These are phyloP conservation scores for Drosophila leontia DNA, from an alignment of 1,140 invertebrate species.

Conservation along the genomic window DNA sequence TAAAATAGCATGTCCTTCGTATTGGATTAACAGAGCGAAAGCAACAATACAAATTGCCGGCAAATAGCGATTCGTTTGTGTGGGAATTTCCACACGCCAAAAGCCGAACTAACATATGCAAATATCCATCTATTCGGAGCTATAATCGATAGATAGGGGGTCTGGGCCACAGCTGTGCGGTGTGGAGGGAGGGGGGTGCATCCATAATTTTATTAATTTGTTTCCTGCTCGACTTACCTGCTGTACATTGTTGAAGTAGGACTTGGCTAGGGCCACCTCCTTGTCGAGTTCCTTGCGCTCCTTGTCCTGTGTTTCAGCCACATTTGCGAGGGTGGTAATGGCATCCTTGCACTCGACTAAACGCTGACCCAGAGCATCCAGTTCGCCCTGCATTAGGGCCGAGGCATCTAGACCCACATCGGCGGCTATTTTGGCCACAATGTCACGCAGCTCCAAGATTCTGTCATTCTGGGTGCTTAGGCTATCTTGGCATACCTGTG, in stretches of 20 bases:
- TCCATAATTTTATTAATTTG: constrained; percentile 23
- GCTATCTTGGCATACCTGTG: constrained; percentile 90
- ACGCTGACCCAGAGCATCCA: constrained; percentile 91
- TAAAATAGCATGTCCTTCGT: constrained; percentile 82
- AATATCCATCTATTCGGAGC: constrained; percentile 25
- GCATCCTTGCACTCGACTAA: constrained; percentile 91
- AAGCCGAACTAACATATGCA: constrained; percentile 47
- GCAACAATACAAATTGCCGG: constrained; percentile 37
- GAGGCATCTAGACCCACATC: constrained; percentile 90
- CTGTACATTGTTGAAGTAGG: constrained; percentile 88
- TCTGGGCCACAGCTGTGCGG: neutral
- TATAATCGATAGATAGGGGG: constrained; percentile 62
- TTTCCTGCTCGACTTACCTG: constrained; percentile 85
- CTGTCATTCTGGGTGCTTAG: constrained; percentile 89
- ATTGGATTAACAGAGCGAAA: constrained; percentile 62
- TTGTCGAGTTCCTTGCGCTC: constrained; percentile 86
- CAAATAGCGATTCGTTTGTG: constrained; percentile 32
- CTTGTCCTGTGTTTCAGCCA: constrained; percentile 88
- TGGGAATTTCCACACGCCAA: constrained; percentile 71
- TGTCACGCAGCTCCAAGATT: constrained; percentile 89
- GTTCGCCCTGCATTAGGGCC: constrained; percentile 90
- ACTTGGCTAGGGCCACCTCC: constrained; percentile 87
- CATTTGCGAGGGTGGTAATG: constrained; percentile 90
- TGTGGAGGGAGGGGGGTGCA: neutral
- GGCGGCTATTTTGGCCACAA: constrained; percentile 91